Evolutionary conservation across 2,113 vertebrate genomes (phyloP).

Genomic region (Casuarius casuarius): DNA sequence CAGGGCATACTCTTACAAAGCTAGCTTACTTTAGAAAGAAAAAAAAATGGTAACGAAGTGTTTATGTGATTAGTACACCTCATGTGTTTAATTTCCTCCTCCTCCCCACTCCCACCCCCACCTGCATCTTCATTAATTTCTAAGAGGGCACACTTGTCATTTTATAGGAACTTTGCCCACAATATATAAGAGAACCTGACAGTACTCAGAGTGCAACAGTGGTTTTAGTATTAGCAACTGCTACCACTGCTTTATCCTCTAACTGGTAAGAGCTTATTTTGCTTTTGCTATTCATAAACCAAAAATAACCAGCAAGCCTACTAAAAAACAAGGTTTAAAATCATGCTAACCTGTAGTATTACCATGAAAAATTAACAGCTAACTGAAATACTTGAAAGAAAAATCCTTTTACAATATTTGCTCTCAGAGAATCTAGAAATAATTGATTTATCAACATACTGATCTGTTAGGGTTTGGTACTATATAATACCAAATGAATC

Average conservation of each 20-base stretch:
- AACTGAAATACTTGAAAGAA: not conserved
- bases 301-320: not conserved
- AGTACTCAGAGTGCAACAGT: not conserved
- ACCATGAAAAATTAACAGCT: not conserved
- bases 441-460: not conserved
- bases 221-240: accelerated
- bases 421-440: not conserved
- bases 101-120: not conserved
- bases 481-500: not conserved
- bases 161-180: not conserved
- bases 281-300: not conserved
- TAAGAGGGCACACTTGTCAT: not conserved
- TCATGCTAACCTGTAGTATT: not conserved
- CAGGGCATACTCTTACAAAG: not conserved
- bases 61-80: not conserved
- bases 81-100: not conserved
- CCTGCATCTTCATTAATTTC: not conserved
- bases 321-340: not conserved
- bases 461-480: not conserved
- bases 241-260: not conserved
- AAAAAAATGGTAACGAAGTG: not conserved
- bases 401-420: not conserved
- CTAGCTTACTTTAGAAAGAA: not conserved
- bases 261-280: not conserved
- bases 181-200: not conserved